These are phyloP conservation scores for Paramormyrops hopkinsi DNA, from an alignment of 2,797 vertebrate genomes.

Conservation along the genomic window DNA sequence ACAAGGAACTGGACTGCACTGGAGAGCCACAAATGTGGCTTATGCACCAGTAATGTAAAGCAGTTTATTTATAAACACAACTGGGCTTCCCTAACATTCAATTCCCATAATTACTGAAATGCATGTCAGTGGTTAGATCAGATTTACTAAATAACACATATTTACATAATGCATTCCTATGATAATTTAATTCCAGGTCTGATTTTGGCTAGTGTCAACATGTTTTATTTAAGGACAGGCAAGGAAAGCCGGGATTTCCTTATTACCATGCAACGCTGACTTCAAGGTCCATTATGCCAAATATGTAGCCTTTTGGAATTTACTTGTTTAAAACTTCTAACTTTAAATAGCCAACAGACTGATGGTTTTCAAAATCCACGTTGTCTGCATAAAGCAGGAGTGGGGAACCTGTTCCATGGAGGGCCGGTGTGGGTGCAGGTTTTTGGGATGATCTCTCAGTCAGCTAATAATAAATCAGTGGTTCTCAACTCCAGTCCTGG, in stretches of 20 bases:
- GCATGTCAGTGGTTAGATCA: not conserved
- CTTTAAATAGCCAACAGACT: not conserved
- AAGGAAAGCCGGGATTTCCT: not conserved
- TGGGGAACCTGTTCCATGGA: not conserved
- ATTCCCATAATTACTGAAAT: not conserved
- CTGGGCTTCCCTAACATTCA: not conserved
- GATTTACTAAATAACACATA: not conserved
- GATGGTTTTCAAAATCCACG: not conserved
- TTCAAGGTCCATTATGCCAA: not conserved
- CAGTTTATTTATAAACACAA: conserved; percentile 1
- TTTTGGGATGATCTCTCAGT: not conserved
- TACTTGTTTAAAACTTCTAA: not conserved
- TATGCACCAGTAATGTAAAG: not conserved
- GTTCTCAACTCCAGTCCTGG: not conserved
- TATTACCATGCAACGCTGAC: not conserved
- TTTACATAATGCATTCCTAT: not conserved
- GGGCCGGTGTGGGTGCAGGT: not conserved
- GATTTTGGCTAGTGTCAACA: not conserved
- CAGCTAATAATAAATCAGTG: not conserved
- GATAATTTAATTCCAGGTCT: not conserved
- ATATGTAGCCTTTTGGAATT: not conserved
- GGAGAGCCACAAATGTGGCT: not conserved
- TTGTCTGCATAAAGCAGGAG: not conserved
- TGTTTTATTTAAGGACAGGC: not conserved
- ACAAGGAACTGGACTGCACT: not conserved